Percentiles rank a stretch among this genome's conserved stretches.
Evolutionary conservation across 2,113 vertebrate species (phyloP).

Genomic region (Brachyhypopomus occidentalis): DNA sequence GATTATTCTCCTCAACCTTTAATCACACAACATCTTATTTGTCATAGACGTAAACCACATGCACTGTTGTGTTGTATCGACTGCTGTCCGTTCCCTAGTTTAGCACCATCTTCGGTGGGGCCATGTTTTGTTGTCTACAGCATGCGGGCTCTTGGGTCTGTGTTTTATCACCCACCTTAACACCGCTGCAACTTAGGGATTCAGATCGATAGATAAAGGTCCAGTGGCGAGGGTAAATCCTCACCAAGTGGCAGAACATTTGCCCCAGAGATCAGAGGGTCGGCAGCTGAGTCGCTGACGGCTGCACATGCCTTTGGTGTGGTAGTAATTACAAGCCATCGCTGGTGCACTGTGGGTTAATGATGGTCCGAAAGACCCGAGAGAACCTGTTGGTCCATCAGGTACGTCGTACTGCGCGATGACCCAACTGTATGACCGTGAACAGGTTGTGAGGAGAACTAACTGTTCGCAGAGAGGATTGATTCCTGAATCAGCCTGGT

Average conservation of each 20-base stretch:
- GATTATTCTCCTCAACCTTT: too few relatives aligned
- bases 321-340: constrained; percentile 60
- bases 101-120: neutral
- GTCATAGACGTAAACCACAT: neutral
- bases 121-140: neutral
- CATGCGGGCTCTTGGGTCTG: neutral
- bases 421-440: constrained; percentile 50
- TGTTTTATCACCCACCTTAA: constrained; percentile 33
- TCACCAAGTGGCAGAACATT: constrained; percentile 60
- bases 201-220: constrained; percentile 57
- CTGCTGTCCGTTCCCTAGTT: neutral
- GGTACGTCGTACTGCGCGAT: neutral
- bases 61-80: neutral
- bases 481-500: constrained; percentile 22
- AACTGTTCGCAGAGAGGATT: constrained; percentile 61
- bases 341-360: constrained; percentile 58
- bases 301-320: constrained; percentile 57
- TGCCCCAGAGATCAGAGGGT: constrained; percentile 57
- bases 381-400: constrained; percentile 45
- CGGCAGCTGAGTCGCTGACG: constrained; percentile 44
- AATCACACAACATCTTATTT: neutral
- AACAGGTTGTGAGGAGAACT: constrained; percentile 61
- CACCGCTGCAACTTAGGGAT: constrained; percentile 32
- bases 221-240: constrained; percentile 63
- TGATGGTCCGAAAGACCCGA: constrained; percentile 19